Base-by-base conservation (phyloP, 1,140 invertebrate species). In the Triops cancriformis region DNA sequence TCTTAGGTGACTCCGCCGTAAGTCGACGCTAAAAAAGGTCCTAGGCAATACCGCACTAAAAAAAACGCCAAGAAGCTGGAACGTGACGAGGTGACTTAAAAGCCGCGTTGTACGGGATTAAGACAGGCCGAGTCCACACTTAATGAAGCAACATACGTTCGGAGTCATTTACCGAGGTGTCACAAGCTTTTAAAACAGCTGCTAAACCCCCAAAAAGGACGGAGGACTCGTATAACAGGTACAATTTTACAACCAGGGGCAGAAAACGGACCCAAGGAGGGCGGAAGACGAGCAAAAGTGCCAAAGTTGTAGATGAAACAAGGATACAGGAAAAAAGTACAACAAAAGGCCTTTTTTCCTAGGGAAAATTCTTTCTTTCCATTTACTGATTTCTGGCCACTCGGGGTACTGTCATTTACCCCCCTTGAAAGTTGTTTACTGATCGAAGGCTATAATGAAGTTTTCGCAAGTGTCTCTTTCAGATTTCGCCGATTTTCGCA, bases 141-240 rank as follows among this genome's bases (percentile, higher is more conserved):
- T 64, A 64, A 23, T n/a, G 23, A 23, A 64, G 51, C 51, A 64
- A 64, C 51, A 64, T 23, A 64, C 14, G 18, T 64, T 23, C 18
- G 10, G 51, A 64, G 51, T 64, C 51, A 64, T 23, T 64, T 64
- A 64, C 51, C 14, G 51, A 64, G 51, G 51, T 23, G 51, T n/a
- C 51, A 64, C 51, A 64, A 64, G 51, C 51, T 64, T 64, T 64
- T 23, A 64, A 64, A 10, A 64, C 51, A 64, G 51, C 51, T 64
- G 51, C 51, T 64, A 23, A 23, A 64, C 14, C 23, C 14, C 18
- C 18, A n/a, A n/a, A n/a, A n/a, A n/a, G 18, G 14, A 64, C 51
- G 51, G 51, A 64, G 4, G 14, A n/a, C 23, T 10, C 51, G 18
- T 64, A 23, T 7, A 37, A 37, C 51, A 64, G 51, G 51, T 64